Base-by-base conservation (phyloP, 2,797 vertebrate species). In the Tadarida brasiliensis region DNA sequence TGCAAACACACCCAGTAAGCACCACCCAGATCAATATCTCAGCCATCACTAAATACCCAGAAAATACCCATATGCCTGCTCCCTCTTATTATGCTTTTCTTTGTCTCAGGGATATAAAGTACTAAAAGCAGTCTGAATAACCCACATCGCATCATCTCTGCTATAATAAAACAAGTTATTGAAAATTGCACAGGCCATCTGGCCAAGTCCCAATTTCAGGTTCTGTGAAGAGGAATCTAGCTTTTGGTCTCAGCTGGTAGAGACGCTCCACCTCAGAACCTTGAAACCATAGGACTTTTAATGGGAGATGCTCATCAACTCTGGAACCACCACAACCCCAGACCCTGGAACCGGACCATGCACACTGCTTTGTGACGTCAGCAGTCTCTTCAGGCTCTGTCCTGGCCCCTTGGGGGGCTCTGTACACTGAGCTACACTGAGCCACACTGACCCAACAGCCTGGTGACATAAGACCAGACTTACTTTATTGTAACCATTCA, bases 61-160 rank as follows among this genome's bases (percentile, higher is more conserved):
- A 54, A 47, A 24, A 0, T 8, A 73, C 24, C 5, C 6, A 20
- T 7, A 8, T 7, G 2, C 5, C 17, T 11, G 0, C 10, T 63
- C 12, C 9, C 39, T 85, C 30, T 35, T 47, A 44, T 22, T 73
- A 80, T 44, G 11, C 19, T 30, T 56, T 56, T 14, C 1, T 56
- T 44, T 49, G 39, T 51, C 57, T 73, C 39, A 30, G n/a, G 26
- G 14, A 15, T 24, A 12, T 51, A 44, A 73, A 44, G 15, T 57
- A 54, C 44, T 51, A 51, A 73, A 80, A 84, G n/a, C 12, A 44
- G 47, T 77, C 39, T 30, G 20, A 88, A 59, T 94, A 39, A 49
- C 20, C 11, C 17, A 70, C 49, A 87, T 9, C 12, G n/a, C 26
- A 28, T 80, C 67, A 61, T 73, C 15, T 73, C 35, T 80, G 44